Evolutionary conservation across 2,888 invertebrate genomes (phyloP), one percentile per base, ranked within the genome.

Genomic region (Dryobotodes eremita): DNA sequence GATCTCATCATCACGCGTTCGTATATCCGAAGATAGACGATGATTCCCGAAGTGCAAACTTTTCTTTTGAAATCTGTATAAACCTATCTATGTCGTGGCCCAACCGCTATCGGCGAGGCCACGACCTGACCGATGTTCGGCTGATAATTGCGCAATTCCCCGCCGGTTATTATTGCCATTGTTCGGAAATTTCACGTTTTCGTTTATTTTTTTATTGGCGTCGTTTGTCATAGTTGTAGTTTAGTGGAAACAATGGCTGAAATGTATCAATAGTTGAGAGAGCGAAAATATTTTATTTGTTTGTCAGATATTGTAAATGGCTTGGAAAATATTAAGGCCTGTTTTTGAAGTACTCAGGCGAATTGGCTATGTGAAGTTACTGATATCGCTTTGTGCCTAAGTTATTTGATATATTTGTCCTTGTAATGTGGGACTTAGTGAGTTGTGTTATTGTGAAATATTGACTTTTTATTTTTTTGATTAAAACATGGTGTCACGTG

Each of bases 161-260:
- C 71, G 46, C 55, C 74, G 62, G 81, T 80, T 87, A 86, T 86
- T 90, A 89, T 86, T 85, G 80, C 77, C 72, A 85, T 85, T 86
- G 87, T 86, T 86, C 79, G 89, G 86, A 86, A 87, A 86, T 89
- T 88, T 88, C 84, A 87, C 86, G 83, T 77, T 88, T 76, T 80
- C 80, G 72, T 85, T 86, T 81, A 80, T 83, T 80, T 85, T 87
- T 85, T 86, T 85, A 89, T 84, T 84, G 80, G n/a, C 46, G 23
- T 77, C 82, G 75, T 89, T 88, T 88, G 79, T 86, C 86, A 82
- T 75, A 77, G 73, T 81, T 71, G 71, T 79, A 86, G 81, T 85
- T 86, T 79, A 88, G 86, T 77, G 62, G 76, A 88, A 81, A 89
- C 89, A 89, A 88, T 84, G 73, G 71, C 59, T 1, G 72, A 66